A percentile compares a stretch with the other conserved stretches of the same genome.
These are phyloP conservation scores for Drosophila aldrichi DNA, from an alignment of 2,888 invertebrate species.

Conservation along the genomic window DNA sequence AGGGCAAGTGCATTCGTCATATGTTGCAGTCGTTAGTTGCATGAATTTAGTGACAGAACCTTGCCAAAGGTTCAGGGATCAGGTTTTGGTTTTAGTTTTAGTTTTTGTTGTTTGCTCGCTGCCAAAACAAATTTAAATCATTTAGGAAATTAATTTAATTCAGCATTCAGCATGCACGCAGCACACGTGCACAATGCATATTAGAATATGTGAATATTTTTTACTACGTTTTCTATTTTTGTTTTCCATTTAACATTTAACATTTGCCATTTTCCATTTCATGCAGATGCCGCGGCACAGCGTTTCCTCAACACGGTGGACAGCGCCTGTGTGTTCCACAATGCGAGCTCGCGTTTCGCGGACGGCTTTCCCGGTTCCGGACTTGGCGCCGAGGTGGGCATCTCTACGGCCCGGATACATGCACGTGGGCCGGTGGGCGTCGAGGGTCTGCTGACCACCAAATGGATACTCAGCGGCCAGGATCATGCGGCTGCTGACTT, in stretches of 20 bases:
- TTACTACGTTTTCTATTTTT: constrained; percentile 15
- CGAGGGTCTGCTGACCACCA: constrained; percentile 98
- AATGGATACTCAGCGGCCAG: constrained; percentile 96
- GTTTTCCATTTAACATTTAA: constrained; percentile 28
- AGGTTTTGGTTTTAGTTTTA: constrained; percentile 24
- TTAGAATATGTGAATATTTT: constrained; percentile 10
- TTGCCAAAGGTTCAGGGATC: constrained; percentile 19
- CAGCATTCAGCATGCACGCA: constrained; percentile 47
- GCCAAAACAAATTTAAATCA: constrained; percentile 69
- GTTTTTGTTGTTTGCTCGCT: constrained; percentile 17
- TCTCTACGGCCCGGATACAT: constrained; percentile 93
- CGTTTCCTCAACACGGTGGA: constrained; percentile 94
- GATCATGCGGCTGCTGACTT: constrained; percentile 97
- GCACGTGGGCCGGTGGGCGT: constrained; percentile 99
- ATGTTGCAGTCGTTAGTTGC: constrained; percentile 25
- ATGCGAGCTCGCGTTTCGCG: constrained; percentile 97
- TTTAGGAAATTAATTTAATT: constrained; percentile 78
- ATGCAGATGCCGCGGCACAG: constrained; percentile 87
- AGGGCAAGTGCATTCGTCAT: constrained; percentile 10
- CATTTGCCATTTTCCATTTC: constrained; percentile 31
- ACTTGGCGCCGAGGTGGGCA: constrained; percentile 96
- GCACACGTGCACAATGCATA: constrained; percentile 38
- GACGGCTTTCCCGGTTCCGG: constrained; percentile 99
- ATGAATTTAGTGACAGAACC: constrained; percentile 11
- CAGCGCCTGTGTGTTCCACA: constrained; percentile 99